Evolutionary conservation across 2,888 invertebrate genomes (phyloP).

Genomic region (Scrobipalpa atriplicella): DNA sequence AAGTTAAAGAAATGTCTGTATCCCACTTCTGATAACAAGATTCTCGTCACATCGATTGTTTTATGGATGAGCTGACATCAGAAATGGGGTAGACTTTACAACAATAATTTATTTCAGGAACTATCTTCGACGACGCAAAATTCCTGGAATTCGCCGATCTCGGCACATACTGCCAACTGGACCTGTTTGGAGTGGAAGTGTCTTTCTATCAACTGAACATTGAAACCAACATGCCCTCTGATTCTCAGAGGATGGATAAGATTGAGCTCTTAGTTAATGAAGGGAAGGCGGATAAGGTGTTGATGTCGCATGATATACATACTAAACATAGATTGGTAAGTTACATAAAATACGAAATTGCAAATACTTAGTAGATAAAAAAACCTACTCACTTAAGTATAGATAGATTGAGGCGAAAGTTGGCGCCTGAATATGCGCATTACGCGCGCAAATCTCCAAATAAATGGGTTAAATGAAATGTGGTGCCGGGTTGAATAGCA

Average conservation of each 20-base stretch:
- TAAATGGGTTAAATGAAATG: no score
- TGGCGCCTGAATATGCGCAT: no score
- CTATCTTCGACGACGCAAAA: constrained; percentile 79
- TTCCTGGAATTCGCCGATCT: constrained; percentile 86
- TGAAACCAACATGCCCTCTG: constrained; percentile 88
- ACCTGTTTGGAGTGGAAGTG: constrained; percentile 90
- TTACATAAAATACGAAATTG: no score
- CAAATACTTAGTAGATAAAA: no score
- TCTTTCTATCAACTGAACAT: constrained; percentile 88
- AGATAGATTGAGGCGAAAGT: no score
- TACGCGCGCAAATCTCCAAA: no score
- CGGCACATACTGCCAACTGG: constrained; percentile 89
- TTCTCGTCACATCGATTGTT: no score
- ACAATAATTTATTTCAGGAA: constrained; percentile 70
- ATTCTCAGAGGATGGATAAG: constrained; percentile 87
- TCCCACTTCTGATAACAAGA: no score
- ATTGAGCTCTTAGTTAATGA: constrained; percentile 84
- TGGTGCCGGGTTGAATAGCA: no score
- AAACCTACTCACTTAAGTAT: no score
- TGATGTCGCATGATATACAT: constrained; percentile 92
- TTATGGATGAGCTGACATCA: no score
- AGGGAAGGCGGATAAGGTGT: constrained; percentile 83
- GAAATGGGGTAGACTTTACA: background rate
- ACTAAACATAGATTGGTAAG: constrained; percentile 92
- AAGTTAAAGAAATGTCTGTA: no score